Percentiles rank a stretch among this genome's conserved stretches.
phyloP scores from a whole-genome alignment of 2,888 invertebrate genomes.

The Octonoba sinensis region DNA sequence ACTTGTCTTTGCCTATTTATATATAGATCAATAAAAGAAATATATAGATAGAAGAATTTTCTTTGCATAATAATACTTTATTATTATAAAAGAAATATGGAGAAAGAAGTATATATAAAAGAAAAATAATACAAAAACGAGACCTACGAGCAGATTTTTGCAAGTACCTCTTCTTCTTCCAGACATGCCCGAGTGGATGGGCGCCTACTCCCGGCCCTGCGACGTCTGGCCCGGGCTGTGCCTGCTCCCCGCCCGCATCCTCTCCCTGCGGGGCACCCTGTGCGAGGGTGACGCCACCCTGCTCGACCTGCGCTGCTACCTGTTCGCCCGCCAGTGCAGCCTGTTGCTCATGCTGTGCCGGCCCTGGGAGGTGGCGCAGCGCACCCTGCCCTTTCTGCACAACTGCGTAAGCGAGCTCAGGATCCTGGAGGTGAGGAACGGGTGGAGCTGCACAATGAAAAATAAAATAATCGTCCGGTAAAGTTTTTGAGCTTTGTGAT shows the following conservation, averaged over 20 bases:
- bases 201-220: conserved; percentile 83
- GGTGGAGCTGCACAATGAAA: no score
- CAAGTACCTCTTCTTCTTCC: background rate
- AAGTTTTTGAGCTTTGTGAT: no score
- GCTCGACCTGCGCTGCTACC: conserved; percentile 91
- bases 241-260: conserved; percentile 71
- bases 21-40: no score
- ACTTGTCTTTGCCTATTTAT: no score
- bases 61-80: no score
- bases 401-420: conserved; percentile 88
- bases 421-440: conserved; percentile 79
- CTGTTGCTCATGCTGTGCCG: conserved; percentile 76
- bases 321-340: conserved; percentile 92
- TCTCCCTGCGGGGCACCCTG: conserved; percentile 70
- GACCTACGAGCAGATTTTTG: no score
- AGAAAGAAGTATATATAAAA: no score
- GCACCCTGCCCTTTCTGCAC: conserved; percentile 90
- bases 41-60: no score
- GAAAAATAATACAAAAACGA: no score
- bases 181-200: conserved; percentile 81
- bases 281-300: conserved; percentile 77
- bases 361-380: conserved; percentile 90
- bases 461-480: no score
- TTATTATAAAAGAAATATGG: no score
- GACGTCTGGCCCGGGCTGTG: conserved; percentile 88